Evolutionary conservation across 2,888 invertebrate genomes (phyloP).

Genomic region (Hipparchia sbordonii): DNA sequence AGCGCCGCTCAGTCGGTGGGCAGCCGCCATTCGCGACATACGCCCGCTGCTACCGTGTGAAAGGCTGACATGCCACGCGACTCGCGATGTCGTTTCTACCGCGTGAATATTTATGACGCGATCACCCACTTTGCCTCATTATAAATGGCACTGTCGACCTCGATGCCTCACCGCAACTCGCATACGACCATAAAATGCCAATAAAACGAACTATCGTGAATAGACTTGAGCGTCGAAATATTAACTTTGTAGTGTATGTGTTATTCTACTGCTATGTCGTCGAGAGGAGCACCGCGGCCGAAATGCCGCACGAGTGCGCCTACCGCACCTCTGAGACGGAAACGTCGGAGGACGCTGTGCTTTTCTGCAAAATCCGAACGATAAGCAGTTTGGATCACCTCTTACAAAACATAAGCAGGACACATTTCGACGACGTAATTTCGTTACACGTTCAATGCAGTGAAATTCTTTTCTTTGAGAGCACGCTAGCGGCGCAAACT

Average conservation of each 20-base stretch:
- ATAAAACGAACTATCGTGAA: constrained; percentile 73
- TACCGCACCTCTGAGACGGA: constrained; percentile 84
- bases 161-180: constrained; percentile 63
- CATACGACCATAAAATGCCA: constrained; percentile 76
- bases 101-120: constrained; percentile 79
- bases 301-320: constrained; percentile 87
- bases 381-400: constrained; percentile 87
- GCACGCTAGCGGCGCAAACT: constrained; percentile 82
- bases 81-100: constrained; percentile 71
- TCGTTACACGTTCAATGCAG: constrained; percentile 88
- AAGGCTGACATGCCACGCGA: constrained; percentile 68
- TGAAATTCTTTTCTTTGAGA: constrained; percentile 89
- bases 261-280: constrained; percentile 75
- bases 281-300: constrained; percentile 68
- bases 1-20: constrained; percentile 78
- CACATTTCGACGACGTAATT: constrained; percentile 86
- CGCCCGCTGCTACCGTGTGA: constrained; percentile 54
- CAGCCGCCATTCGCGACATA: constrained; percentile 70
- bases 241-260: constrained; percentile 79
- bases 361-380: constrained; percentile 88
- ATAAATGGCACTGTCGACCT: constrained; percentile 76
- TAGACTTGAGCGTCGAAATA: constrained; percentile 76
- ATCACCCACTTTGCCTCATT: constrained; percentile 66
- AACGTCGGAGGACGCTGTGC: constrained; percentile 80
- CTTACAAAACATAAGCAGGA: constrained; percentile 86